A percentile compares a stretch with the other conserved stretches of the same genome.
Conservation (phyloP, 2,888 invertebrate genomes). For the Tridacna crocea region DNA sequence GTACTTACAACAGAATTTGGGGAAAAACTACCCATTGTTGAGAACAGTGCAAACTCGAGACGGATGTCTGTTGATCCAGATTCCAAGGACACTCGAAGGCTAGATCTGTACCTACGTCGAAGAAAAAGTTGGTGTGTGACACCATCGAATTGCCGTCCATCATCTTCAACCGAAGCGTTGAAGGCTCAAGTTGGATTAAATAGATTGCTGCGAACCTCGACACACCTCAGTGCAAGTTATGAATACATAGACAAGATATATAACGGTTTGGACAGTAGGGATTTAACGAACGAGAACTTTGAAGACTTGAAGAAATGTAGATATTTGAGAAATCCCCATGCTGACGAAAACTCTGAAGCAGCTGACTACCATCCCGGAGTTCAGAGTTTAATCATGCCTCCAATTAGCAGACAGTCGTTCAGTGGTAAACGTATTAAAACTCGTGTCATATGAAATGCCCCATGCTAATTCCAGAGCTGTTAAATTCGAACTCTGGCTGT, state of each 20-base stretch:
- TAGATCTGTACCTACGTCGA: not conserved
- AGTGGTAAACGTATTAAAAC: no score
- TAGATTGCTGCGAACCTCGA: conserved; percentile 2
- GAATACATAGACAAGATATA: conserved; percentile 13
- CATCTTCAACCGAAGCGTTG: not conserved
- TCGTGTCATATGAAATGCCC: no score
- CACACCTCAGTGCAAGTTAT: not conserved
- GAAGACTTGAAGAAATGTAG: conserved; percentile 39
- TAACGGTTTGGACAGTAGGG: not conserved
- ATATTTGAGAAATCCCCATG: conserved; percentile 36
- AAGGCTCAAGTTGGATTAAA: not conserved
- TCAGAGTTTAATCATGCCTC: conserved; percentile 18
- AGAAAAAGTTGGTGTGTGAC: not conserved
- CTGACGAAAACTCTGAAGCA: conserved; percentile 1
- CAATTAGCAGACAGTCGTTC: not conserved
- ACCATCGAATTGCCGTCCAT: not conserved
- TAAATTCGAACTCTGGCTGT: no score
- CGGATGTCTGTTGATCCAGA: not conserved
- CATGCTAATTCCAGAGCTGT: no score
- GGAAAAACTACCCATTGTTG: not conserved
- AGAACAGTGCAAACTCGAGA: not conserved
- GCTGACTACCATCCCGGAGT: conserved; percentile 16
- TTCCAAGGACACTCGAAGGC: not conserved
- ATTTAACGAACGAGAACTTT: not conserved
- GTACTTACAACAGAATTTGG: conserved; percentile 4